Evolutionary conservation across 2,797 vertebrate species (phyloP).

Genomic region (Alcedo atthis): DNA sequence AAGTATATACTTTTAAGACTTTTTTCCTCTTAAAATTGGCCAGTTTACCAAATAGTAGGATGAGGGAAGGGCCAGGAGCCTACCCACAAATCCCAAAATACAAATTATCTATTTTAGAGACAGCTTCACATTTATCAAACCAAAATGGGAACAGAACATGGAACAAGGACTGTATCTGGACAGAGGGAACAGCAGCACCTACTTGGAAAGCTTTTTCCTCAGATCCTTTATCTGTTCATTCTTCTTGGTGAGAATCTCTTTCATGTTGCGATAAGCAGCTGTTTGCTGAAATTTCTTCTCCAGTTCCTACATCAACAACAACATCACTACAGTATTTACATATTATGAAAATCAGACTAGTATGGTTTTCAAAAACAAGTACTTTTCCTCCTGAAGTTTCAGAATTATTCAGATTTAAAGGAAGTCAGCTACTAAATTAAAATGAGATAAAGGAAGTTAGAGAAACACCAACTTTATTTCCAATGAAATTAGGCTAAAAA

Average conservation of each 20-base stretch:
- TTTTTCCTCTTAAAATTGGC: not conserved
- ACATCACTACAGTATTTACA: not conserved
- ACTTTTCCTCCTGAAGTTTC: not conserved
- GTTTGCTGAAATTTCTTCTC: conserved; percentile 99
- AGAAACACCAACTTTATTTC: not conserved
- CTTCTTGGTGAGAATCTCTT: conserved; percentile 95
- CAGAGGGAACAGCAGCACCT: conserved; percentile 2
- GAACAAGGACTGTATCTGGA: not conserved
- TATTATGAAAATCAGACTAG: not conserved
- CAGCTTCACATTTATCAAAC: not conserved
- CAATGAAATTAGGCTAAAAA: not conserved
- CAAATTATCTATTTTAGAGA: not conserved
- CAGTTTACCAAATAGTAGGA: not conserved
- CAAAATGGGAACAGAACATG: not conserved
- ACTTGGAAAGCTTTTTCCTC: conserved; percentile 90
- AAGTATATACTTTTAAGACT: not conserved
- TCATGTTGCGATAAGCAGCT: conserved; percentile 95
- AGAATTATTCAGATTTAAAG: not conserved
- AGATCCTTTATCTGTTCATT: conserved; percentile 97
- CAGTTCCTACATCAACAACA: conserved; percentile 82
- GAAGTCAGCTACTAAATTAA: not conserved
- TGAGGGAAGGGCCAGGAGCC: not conserved
- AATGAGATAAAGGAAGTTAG: not conserved
- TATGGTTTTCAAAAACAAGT: not conserved
- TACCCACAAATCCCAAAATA: not conserved